Conservation (phyloP, 2,888 invertebrate genomes). For the Athrips mouffetella region DNA sequence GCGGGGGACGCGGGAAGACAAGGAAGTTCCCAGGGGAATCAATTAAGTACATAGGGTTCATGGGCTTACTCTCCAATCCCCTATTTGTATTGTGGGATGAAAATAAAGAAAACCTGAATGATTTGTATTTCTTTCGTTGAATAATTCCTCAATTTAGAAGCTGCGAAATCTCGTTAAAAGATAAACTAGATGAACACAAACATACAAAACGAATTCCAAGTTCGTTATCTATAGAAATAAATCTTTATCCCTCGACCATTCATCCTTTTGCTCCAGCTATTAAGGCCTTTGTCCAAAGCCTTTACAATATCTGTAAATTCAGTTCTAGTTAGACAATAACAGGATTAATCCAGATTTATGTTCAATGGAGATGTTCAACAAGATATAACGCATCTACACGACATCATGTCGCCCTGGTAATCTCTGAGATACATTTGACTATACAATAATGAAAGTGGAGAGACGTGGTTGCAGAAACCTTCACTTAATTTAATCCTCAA, state of each 20-base stretch:
- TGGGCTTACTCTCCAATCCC: background rate
- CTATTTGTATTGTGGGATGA: background rate
- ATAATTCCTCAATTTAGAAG: too few species aligned
- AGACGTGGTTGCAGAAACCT: too few species aligned
- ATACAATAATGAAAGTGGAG: too few species aligned
- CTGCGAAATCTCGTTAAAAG: too few species aligned
- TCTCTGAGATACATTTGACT: too few species aligned
- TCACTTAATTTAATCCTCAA: too few species aligned
- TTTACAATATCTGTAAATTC: background rate
- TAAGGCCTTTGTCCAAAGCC: background rate
- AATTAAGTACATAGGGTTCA: slow-evolving; percentile 2
- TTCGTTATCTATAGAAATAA: background rate
- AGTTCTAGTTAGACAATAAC: background rate
- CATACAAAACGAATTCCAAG: background rate
- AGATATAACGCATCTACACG: too few species aligned
- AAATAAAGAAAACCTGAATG: too few species aligned
- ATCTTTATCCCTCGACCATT: background rate
- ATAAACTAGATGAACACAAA: too few species aligned
- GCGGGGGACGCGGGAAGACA: background rate
- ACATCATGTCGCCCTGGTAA: background rate
- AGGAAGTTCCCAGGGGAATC: slow-evolving; percentile 2
- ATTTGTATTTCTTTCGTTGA: background rate
- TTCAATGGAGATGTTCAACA: background rate
- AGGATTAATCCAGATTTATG: slow-evolving; percentile 1
- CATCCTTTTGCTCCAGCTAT: background rate